Conservation (phyloP, 2,888 invertebrate species). For the Hemithea aestivaria region DNA sequence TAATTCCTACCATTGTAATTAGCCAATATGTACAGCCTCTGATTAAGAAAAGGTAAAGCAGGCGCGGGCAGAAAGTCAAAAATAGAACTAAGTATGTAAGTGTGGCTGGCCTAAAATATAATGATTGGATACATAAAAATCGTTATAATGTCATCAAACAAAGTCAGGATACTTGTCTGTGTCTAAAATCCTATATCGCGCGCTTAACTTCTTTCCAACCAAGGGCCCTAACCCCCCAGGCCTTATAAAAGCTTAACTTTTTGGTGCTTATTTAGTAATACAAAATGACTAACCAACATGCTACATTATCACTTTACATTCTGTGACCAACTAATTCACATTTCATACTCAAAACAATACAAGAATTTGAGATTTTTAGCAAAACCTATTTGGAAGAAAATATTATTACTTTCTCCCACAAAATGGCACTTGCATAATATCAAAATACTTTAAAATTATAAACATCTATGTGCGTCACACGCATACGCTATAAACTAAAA, state of each 20-base stretch:
- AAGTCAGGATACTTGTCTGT: too few species aligned
- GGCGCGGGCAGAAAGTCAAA: too few species aligned
- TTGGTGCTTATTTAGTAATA: constrained; percentile 11
- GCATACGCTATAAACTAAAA: constrained; percentile 43
- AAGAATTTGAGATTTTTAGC: constrained; percentile 46
- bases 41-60: too few species aligned
- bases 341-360: constrained; percentile 25
- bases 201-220: too few species aligned
- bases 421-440: constrained; percentile 55
- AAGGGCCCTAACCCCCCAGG: too few species aligned
- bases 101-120: too few species aligned
- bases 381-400: constrained; percentile 51
- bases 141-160: too few species aligned
- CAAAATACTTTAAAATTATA: constrained; percentile 48
- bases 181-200: too few species aligned
- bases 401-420: constrained; percentile 44
- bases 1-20: too few species aligned
- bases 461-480: constrained; percentile 57
- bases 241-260: constrained; percentile 1
- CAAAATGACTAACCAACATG: constrained; percentile 13
- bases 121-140: too few species aligned
- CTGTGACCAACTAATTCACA: constrained; percentile 22
- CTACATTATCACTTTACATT: constrained; percentile 9
- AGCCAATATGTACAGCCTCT: too few species aligned
- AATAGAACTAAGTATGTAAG: too few species aligned